Base-by-base conservation (phyloP, 2,797 vertebrate genomes). In the Mus spretus region DNA sequence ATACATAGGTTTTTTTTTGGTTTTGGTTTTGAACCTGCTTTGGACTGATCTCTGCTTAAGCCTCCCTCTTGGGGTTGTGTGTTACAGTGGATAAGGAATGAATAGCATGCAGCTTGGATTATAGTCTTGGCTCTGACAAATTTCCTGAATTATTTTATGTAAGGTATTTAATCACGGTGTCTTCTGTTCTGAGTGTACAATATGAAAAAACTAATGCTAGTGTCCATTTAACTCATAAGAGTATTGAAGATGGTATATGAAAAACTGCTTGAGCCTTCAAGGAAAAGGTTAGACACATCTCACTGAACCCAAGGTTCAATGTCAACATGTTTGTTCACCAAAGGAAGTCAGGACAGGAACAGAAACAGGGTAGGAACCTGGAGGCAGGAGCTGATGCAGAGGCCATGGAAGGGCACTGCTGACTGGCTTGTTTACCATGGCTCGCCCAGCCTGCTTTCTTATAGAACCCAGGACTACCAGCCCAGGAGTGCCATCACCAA, bases 131-230 rank as follows among this genome's bases (percentile, higher is more conserved):
- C 37, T 65, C 84, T 50, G 79, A 89, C 7, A 57, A 57, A 85
- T 65, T 79, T 89, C 53, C 57, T 72, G n/a, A 63, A 79, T 92
- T 92, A 53, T 57, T 74, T 83, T 80, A 40, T 85, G 26, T 17
- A 94, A 80, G 57, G 24, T 59, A 65, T 20, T 89, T 65, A 65
- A 40, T 57, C 13, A 31, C 50, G n/a, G 11, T 37, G 1, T 40
- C 57, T 96, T 65, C 26, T 57, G 84, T 59, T 53, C 63, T 84
- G 26, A 34, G 61, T 37, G 14, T 82, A 34, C 65, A 78, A 88
- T 88, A 86, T 61, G 31, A 89, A 89, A 57, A n/a, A 47, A 63
- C n/a, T 22, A 57, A 44, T 47, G 28, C 15, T 26, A 74, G 0
- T 75, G 63, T 67, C 74, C 31, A 55, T 44, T 12, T 34, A 85